Percentiles rank a stretch among this genome's conserved stretches.
phyloP scores from a whole-genome alignment of 2,797 vertebrate genomes.

The Oreochromis mossambicus region DNA sequence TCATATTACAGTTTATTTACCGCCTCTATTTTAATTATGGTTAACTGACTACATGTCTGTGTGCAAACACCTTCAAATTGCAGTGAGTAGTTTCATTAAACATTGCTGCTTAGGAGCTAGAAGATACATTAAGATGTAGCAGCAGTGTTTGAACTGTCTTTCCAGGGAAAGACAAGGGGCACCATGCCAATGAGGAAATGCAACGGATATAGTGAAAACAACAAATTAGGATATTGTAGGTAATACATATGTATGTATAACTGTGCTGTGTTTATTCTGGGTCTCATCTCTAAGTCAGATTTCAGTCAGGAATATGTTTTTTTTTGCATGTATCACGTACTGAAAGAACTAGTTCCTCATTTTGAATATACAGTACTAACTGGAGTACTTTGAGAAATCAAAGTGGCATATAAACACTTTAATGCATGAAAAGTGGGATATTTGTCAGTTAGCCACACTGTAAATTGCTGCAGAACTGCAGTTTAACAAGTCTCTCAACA shows the following conservation, averaged over 20 bases:
- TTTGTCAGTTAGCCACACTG: background rate
- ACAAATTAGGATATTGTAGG: background rate
- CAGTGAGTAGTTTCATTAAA: slow-evolving; percentile 8
- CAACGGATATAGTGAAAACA: background rate
- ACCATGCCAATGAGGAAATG: background rate
- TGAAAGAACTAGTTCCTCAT: background rate
- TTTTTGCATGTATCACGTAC: background rate
- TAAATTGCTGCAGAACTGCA: background rate
- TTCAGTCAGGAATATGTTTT: background rate
- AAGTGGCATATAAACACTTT: background rate
- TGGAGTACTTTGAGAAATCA: background rate
- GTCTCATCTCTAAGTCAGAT: background rate
- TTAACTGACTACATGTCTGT: slow-evolving; percentile 30
- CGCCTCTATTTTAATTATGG: slow-evolving; percentile 36
- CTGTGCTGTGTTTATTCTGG: background rate
- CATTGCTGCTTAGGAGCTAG: background rate
- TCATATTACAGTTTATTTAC: slow-evolving; percentile 31
- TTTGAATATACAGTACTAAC: background rate
- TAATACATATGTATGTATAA: background rate
- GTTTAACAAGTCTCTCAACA: background rate
- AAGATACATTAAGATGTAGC: background rate
- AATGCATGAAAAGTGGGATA: background rate
- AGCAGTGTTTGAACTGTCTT: background rate
- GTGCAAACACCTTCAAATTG: slow-evolving; percentile 14
- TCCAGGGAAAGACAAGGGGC: background rate